A percentile compares a stretch with the other conserved stretches of the same genome.
These are phyloP conservation scores for Mechanitis messenoides DNA, from an alignment of 2,888 invertebrate species.

Conservation along the genomic window DNA sequence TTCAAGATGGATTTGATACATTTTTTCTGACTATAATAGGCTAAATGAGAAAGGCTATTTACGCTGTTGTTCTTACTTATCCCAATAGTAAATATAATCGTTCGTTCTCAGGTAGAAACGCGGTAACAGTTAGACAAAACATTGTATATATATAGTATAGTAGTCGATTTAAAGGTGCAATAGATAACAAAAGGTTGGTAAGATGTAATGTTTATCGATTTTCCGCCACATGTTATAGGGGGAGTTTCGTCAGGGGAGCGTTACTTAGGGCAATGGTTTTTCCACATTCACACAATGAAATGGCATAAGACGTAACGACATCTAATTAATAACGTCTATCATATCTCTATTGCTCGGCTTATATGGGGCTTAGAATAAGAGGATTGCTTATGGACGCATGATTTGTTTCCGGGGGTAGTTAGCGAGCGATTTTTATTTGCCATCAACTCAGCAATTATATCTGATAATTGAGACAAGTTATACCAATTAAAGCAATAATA, in stretches of 20 bases:
- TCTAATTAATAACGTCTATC: slow-evolving; percentile 75
- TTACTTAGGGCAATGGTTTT: slow-evolving; percentile 51
- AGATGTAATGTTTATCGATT: slow-evolving; percentile 25
- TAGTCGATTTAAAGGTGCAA: not conserved
- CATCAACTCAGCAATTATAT: slow-evolving; percentile 42
- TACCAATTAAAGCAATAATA: slow-evolving; percentile 25
- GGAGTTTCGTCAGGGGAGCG: slow-evolving; percentile 40
- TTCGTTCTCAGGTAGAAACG: too few species aligned
- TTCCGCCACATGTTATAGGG: slow-evolving; percentile 18
- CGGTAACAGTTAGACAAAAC: not conserved
- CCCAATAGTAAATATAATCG: too few species aligned
- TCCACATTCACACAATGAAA: slow-evolving; percentile 66
- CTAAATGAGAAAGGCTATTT: too few species aligned
- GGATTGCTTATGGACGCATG: slow-evolving; percentile 68
- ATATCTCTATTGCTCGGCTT: slow-evolving; percentile 72
- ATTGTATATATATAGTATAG: not conserved
- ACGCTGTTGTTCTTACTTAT: too few species aligned
- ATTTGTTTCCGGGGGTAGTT: slow-evolving; percentile 63
- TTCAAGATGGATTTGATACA: too few species aligned
- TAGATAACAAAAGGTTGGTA: slow-evolving; percentile 3
- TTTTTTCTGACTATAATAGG: too few species aligned
- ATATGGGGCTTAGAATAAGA: slow-evolving; percentile 66
- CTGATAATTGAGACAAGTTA: slow-evolving; percentile 17
- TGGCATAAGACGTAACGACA: slow-evolving; percentile 71
- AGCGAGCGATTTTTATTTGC: slow-evolving; percentile 53